phyloP scores from a whole-genome alignment of 1,140 invertebrate species.

The Propsilocerus akamusi region DNA sequence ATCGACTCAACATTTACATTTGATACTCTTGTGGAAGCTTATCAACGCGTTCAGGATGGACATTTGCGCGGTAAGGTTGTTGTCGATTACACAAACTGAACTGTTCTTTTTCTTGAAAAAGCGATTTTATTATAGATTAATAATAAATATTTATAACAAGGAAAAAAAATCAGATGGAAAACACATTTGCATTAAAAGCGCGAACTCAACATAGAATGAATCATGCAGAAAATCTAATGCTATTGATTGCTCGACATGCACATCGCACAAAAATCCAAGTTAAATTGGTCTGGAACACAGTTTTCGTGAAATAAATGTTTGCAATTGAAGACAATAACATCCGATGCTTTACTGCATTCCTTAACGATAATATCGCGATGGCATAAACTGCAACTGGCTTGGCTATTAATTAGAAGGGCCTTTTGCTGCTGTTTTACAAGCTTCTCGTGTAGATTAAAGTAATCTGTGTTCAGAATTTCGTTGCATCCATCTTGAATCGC shows the following conservation, averaged over 20 bases:
- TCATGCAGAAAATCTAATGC: too few relatives aligned
- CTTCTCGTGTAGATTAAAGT: conserved; percentile 73
- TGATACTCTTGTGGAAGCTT: conserved; percentile 45
- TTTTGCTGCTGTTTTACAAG: conserved; percentile 55
- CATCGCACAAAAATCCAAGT: conserved; percentile 33
- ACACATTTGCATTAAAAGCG: too few relatives aligned
- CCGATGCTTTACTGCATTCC: conserved; percentile 41
- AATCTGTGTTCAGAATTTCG: conserved; percentile 72
- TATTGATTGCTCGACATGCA: conserved; percentile 29
- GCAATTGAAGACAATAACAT: conserved; percentile 71
- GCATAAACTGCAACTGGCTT: conserved; percentile 57
- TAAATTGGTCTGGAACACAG: conserved; percentile 40
- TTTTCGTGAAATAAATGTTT: conserved; percentile 76
- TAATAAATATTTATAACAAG: too few relatives aligned
- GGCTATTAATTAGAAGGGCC: conserved; percentile 51
- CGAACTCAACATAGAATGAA: too few relatives aligned
- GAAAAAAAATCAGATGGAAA: too few relatives aligned
- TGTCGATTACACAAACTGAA: too few relatives aligned
- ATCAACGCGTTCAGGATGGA: conserved; percentile 38
- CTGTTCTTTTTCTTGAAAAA: too few relatives aligned
- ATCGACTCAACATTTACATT: conserved; percentile 51
- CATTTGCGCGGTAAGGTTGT: conserved; percentile 65
- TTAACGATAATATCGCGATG: conserved; percentile 47
- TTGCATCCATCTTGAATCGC: conserved; percentile 78
- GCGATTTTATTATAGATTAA: too few relatives aligned